Base-by-base conservation (phyloP, 2,888 invertebrate species). In the Anagyrus pseudococci region DNA sequence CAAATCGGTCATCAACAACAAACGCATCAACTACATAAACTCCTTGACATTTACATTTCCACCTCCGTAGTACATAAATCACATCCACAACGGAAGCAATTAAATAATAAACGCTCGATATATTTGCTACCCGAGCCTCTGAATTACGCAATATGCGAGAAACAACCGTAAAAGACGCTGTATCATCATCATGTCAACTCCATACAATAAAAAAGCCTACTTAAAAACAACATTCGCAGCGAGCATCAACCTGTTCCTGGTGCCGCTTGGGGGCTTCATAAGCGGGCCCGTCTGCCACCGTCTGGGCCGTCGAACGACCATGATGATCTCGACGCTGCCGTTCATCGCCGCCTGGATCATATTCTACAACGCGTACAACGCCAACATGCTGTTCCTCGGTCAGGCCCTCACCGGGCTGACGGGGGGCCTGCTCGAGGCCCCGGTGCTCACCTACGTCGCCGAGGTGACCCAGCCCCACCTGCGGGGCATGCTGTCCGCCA, bases 391-490 rank as follows among this genome's bases (percentile, higher is more conserved):
- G 29, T 92, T 92, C 75, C 79, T 85, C 1, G 91, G 91, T 1
- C 81, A 92, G 41, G 85, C 87, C 67, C 80, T 93, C 62, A 89
- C 91, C 4, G 93, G 93, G 1, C 73, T 92, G 26, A 87, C 89
- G 6, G 93, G 93, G 58, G 93, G 93, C 57, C 81, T 93, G 8
- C 83, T 92, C 67, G 93, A 93, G 81, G 92, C 92, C 64, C 92
- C 93, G 20, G 92, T 92, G 29, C 80, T 93, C 71, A 92, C 92
- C 0, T 93, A 93, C 77, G 92, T 93, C 15, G 92, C 93, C 4
- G 93, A 93, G 82, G 88, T 93, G 53, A 91, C 92, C 0, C 89
- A 92, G 76, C 92, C 93, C 0, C 88, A 90, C 73, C 84, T 92
- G 40, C 85, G 93, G 29, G 93, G 93, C 1, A 85, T 88, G 70